Conservation (phyloP, 2,113 vertebrate genomes). For the cattle (Bos taurus) region ARS-UCD2.0 NC_037349.1:47840001-47840500, state of each 20-base stretch:
- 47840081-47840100: background rate
- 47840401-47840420: background rate
- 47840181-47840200: background rate
- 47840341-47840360: background rate
- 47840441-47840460: background rate
- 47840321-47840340: background rate
- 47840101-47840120: background rate
- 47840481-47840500: background rate
- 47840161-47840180: conserved; percentile 9
- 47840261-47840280: background rate
- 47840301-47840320: background rate
- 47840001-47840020: background rate
- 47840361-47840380: background rate
- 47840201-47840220: background rate
- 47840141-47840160: conserved; percentile 14
- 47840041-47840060: background rate
- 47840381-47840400: background rate
- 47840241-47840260: background rate
- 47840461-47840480: background rate
- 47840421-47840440: background rate
- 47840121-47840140: background rate
- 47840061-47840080: background rate
- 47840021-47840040: background rate
- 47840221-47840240: background rate
- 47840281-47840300: background rate